phyloP scores from a whole-genome alignment of 92 coral and sea anemone species.

The Siderastrea siderea region DNA sequence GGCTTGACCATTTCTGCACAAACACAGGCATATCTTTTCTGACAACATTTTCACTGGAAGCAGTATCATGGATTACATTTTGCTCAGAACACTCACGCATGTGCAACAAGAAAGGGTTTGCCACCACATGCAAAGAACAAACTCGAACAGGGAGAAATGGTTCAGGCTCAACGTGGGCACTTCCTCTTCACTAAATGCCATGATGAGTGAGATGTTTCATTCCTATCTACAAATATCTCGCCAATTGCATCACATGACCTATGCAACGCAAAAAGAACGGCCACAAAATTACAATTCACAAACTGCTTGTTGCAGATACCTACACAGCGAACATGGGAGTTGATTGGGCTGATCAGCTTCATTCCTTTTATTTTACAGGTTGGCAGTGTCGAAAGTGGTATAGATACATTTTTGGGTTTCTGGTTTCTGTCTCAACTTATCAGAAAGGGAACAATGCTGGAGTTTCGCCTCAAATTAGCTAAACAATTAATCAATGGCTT shows the following conservation, averaged over 20 bases:
- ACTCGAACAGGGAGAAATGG: conserved; percentile 43
- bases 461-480: conserved; percentile 27
- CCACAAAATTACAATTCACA: neutral
- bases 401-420: conserved; percentile 50
- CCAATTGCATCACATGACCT: neutral
- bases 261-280: conserved; percentile 7
- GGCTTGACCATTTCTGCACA: too few species aligned
- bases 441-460: neutral
- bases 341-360: conserved; percentile 57
- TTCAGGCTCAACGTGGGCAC: conserved; percentile 27
- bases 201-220: conserved; percentile 44
- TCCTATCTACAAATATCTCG: conserved; percentile 42
- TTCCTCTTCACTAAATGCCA: conserved; percentile 42
- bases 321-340: conserved; percentile 64
- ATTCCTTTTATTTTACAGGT: conserved; percentile 30
- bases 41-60: conserved; percentile 45
- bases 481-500: conserved; percentile 48
- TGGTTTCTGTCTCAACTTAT: conserved; percentile 12
- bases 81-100: conserved; percentile 38
- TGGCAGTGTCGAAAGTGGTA: conserved; percentile 45
- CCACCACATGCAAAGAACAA: conserved; percentile 56
- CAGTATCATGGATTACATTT: conserved; percentile 22
- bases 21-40: neutral
- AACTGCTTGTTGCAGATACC: conserved; percentile 22
- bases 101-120: conserved; percentile 47